phyloP scores from a whole-genome alignment of 2,113 vertebrate species.

The Donacobius atricapilla region DNA sequence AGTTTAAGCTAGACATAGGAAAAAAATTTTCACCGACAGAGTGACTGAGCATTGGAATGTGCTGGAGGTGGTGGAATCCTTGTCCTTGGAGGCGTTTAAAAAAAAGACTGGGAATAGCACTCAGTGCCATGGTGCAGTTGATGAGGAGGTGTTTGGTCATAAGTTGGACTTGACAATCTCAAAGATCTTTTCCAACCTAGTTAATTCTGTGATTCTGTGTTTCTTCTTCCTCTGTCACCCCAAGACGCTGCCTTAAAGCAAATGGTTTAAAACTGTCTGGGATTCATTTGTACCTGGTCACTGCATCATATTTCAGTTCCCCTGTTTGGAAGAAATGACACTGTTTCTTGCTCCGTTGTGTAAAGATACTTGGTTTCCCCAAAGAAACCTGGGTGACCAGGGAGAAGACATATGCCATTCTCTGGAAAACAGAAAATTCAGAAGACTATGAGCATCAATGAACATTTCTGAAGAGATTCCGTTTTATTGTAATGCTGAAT shows the following conservation, averaged over 20 bases:
- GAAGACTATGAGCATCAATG: not conserved
- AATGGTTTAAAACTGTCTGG: not conserved
- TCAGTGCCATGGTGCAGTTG: not conserved
- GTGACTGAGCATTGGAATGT: not conserved
- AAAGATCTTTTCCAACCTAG: not conserved
- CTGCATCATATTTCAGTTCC: not conserved
- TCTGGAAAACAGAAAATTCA: not conserved
- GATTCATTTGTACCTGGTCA: not conserved
- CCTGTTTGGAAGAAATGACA: fast-evolving
- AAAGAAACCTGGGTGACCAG: too few relatives aligned
- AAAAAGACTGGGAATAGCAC: too few relatives aligned
- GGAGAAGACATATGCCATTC: not conserved
- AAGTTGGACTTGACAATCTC: not conserved
- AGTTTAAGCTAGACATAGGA: not conserved
- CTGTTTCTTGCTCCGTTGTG: not conserved
- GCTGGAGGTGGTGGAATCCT: not conserved
- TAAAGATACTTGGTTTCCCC: not conserved
- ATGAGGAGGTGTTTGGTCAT: not conserved
- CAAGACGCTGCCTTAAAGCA: not conserved
- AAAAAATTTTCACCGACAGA: not conserved
- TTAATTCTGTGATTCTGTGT: not conserved
- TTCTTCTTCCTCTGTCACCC: not conserved
- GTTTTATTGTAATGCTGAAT: not conserved
- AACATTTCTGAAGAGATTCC: not conserved
- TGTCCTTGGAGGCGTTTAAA: not conserved